A percentile compares a stretch with the other conserved stretches of the same genome.
Conservation (phyloP, 1,140 invertebrate species). For the Nixonia krombeini region DNA sequence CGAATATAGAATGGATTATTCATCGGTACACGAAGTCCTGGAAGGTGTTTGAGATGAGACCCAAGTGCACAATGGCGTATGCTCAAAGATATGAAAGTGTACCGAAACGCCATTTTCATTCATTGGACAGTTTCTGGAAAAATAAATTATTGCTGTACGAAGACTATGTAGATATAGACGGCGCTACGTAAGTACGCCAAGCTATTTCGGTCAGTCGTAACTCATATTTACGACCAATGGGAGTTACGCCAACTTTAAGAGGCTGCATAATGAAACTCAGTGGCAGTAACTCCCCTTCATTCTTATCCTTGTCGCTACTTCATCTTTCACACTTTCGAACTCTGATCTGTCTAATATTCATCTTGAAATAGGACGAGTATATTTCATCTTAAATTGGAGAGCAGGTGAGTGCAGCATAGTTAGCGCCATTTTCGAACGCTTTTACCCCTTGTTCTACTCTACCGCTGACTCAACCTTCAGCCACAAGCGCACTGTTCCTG, state of each 20-base stretch:
- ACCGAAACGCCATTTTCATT: conserved; percentile 53
- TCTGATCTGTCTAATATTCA: conserved; percentile 50
- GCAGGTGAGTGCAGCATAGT: not conserved
- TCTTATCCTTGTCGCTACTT: conserved; percentile 30
- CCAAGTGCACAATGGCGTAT: conserved; percentile 20
- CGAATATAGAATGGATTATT: conserved; percentile 12
- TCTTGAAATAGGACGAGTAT: conserved; percentile 6
- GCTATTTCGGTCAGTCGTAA: conserved; percentile 63
- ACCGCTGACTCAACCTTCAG: too few species aligned
- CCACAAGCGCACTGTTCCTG: too few species aligned
- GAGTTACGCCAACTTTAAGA: conserved; percentile 68
- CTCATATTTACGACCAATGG: conserved; percentile 67
- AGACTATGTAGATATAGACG: conserved; percentile 48
- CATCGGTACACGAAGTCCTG: conserved; percentile 30
- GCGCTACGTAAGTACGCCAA: conserved; percentile 48
- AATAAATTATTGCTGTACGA: too few species aligned
- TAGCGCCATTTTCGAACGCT: too few species aligned
- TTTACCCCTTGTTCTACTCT: too few species aligned
- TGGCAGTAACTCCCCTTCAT: conserved; percentile 42
- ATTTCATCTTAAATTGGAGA: conserved; percentile 19
- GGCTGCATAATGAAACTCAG: conserved; percentile 66
- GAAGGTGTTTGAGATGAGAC: conserved; percentile 29
- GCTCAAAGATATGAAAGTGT: conserved; percentile 33
- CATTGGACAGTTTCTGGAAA: conserved; percentile 52
- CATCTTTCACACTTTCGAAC: conserved; percentile 33